These are phyloP conservation scores for Aelia acuminata DNA, from an alignment of 2,888 invertebrate genomes.

Conservation along the genomic window DNA sequence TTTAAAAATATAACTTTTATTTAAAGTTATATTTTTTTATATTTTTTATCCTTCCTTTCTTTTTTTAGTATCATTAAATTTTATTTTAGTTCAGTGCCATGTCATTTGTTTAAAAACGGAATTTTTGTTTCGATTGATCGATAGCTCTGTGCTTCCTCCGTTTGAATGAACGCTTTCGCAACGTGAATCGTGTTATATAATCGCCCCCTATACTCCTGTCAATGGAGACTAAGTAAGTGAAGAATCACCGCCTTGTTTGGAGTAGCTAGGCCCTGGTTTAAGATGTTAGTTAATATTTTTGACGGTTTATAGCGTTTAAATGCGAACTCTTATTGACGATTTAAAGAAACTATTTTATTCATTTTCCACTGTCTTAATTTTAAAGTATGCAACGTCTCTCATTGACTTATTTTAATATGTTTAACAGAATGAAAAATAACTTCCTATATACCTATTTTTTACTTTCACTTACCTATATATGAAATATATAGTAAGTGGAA, in stretches of 20 bases:
- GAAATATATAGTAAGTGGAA: no score
- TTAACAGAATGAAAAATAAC: no score
- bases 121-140: background rate
- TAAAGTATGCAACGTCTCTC: no score
- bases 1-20: no score
- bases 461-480: no score
- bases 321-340: background rate
- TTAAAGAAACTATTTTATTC: background rate
- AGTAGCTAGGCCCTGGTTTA: background rate
- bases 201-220: constrained; percentile 5
- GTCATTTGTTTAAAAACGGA: background rate
- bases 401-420: no score
- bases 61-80: no score
- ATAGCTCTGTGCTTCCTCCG: background rate
- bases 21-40: no score
- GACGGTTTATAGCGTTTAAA: background rate
- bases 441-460: no score
- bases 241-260: background rate
- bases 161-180: background rate
- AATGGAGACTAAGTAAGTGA: constrained; percentile 2
- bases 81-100: background rate
- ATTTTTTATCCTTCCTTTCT: no score
- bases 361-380: no score
- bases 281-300: background rate
- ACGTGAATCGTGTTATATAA: constrained; percentile 3